Percentiles rank a stretch among this genome's conserved stretches.
Conservation (phyloP, 2,888 invertebrate genomes). For the Drosophila dives region DNA sequence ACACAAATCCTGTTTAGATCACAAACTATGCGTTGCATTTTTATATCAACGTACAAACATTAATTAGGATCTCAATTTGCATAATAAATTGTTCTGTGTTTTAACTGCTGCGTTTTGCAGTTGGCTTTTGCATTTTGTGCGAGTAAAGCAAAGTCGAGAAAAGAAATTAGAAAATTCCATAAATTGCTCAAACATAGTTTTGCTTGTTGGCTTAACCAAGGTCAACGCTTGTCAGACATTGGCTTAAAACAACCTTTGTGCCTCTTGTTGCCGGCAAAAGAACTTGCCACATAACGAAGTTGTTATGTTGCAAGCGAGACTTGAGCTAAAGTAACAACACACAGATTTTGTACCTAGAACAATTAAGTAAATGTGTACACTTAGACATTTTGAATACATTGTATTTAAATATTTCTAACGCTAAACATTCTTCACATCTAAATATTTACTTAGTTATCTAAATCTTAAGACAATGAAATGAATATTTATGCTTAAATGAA, state of each 20-base stretch:
- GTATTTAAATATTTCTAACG: constrained; percentile 52
- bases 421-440: constrained; percentile 19
- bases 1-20: background rate
- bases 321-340: constrained; percentile 13
- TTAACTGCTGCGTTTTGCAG: constrained; percentile 10
- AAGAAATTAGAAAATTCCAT: constrained; percentile 17
- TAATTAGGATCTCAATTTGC: constrained; percentile 47
- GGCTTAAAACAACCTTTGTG: constrained; percentile 14
- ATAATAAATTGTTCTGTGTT: constrained; percentile 36
- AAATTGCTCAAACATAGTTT: constrained; percentile 41
- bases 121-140: constrained; percentile 11
- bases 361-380: constrained; percentile 16
- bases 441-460: constrained; percentile 13
- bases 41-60: constrained; percentile 20
- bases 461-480: constrained; percentile 28
- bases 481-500: constrained; percentile 11
- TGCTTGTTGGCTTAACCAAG: constrained; percentile 17
- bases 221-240: constrained; percentile 22
- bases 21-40: constrained; percentile 19
- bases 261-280: constrained; percentile 15
- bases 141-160: constrained; percentile 1
- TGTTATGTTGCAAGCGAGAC: constrained; percentile 11
- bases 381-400: constrained; percentile 55
- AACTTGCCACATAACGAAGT: constrained; percentile 29
- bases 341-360: constrained; percentile 19